Percentiles rank a stretch among this genome's conserved stretches.
Conservation (phyloP, 2,888 invertebrate species). For the Salpingus planirostris region DNA sequence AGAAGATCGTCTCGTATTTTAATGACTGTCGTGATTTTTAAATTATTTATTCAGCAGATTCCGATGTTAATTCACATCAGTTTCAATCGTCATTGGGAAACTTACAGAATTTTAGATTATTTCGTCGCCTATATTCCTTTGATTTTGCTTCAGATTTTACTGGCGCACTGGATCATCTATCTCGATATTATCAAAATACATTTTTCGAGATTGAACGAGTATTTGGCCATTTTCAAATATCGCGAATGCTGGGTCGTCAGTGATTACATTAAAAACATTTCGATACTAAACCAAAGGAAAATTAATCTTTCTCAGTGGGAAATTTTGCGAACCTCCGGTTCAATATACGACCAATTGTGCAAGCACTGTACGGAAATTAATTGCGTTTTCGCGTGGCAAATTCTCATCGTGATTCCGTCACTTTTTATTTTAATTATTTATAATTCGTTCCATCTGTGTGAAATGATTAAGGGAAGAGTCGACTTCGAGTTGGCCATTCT, state of each 20-base stretch:
- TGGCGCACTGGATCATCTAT: conserved; percentile 13
- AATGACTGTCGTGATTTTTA: too few species aligned
- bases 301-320: too few species aligned
- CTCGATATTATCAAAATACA: conserved; percentile 10
- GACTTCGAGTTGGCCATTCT: conserved; percentile 5
- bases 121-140: conserved; percentile 7
- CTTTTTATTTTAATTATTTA: conserved; percentile 13
- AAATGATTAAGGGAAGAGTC: conserved; percentile 4
- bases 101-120: too few species aligned
- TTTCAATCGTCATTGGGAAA: too few species aligned
- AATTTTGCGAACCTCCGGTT: conserved; percentile 6
- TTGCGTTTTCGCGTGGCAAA: conserved; percentile 11
- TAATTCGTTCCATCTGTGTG: conserved; percentile 10
- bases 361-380: conserved; percentile 10
- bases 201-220: conserved; percentile 11
- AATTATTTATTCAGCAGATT: too few species aligned
- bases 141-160: conserved; percentile 6
- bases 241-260: conserved; percentile 6
- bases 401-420: conserved; percentile 12
- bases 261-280: conserved; percentile 2
- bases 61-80: too few species aligned
- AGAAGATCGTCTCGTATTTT: too few species aligned
- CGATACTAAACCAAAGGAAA: too few species aligned
- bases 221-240: conserved; percentile 9
- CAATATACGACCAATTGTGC: conserved; percentile 13